Evolutionary conservation across 2,888 invertebrate species (phyloP).

Genomic region (Phaonia tiefii): DNA sequence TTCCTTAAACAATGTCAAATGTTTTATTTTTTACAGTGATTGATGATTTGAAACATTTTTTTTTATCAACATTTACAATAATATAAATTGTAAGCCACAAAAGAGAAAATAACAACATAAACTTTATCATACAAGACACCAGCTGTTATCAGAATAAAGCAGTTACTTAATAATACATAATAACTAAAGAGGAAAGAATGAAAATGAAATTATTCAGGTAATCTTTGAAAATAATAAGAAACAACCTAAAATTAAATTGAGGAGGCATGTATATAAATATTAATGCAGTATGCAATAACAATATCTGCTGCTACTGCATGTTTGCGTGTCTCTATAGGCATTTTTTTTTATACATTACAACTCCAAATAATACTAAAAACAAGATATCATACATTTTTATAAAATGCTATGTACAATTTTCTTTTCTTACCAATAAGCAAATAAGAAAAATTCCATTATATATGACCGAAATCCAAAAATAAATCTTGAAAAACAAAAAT

Average conservation of each 20-base stretch:
- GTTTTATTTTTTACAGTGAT: constrained; percentile 19
- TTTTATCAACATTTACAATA: constrained; percentile 49
- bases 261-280: constrained; percentile 13
- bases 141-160: constrained; percentile 45
- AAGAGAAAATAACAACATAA: neutral
- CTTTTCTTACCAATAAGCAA: constrained; percentile 50
- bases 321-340: constrained; percentile 28
- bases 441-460: constrained; percentile 57
- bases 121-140: constrained; percentile 34
- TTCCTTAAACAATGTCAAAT: constrained; percentile 38
- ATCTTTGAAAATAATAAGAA: constrained; percentile 30
- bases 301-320: neutral
- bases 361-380: constrained; percentile 25
- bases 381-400: constrained; percentile 62
- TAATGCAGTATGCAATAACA: constrained; percentile 4
- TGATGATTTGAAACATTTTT: constrained; percentile 1
- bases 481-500: constrained; percentile 36
- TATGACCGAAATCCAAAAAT: constrained; percentile 44
- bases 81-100: constrained; percentile 57
- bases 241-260: constrained; percentile 13
- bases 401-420: constrained; percentile 62
- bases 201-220: constrained; percentile 57
- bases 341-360: constrained; percentile 52
- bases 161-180: constrained; percentile 52
- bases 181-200: neutral